A percentile compares a stretch with the other conserved stretches of the same genome.
phyloP scores from a whole-genome alignment of 2,113 vertebrate genomes.

The Chamaea fasciata region DNA sequence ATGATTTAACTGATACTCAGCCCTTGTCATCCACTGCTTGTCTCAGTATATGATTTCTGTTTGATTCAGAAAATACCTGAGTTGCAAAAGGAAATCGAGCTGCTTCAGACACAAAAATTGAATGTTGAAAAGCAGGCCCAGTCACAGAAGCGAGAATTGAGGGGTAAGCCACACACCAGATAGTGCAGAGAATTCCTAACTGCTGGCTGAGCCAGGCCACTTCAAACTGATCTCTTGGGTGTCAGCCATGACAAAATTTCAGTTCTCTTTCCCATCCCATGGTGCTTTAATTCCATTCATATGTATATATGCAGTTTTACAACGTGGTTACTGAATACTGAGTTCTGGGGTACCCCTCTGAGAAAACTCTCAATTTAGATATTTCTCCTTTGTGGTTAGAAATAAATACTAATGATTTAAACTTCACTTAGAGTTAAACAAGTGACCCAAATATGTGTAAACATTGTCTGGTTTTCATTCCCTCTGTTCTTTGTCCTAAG shows the following conservation, averaged over 20 bases:
- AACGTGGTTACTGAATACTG: not conserved
- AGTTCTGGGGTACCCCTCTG: not conserved
- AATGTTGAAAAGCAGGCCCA: slow-evolving; percentile 82
- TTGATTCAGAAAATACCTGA: slow-evolving; percentile 81
- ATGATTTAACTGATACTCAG: not conserved
- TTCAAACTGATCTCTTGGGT: not conserved
- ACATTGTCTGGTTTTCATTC: not conserved
- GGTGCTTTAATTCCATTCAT: not conserved
- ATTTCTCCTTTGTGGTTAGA: not conserved
- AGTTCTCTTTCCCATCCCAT: not conserved
- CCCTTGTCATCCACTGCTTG: not conserved
- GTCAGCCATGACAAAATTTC: not conserved
- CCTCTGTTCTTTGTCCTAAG: not conserved
- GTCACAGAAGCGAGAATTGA: slow-evolving; percentile 82
- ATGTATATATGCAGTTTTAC: not conserved
- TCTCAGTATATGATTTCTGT: not conserved
- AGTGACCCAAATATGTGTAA: not conserved
- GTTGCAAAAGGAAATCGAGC: slow-evolving; percentile 85
- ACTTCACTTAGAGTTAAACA: not conserved
- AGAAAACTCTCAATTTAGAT: not conserved
- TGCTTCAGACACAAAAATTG: slow-evolving; percentile 81
- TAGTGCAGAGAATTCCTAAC: not conserved
- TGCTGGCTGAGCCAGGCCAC: not conserved
- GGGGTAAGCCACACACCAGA: slow-evolving; percentile 69
- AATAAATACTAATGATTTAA: not conserved